Evolutionary conservation across 2,113 vertebrate genomes (phyloP).

Genomic region (Scatophagus argus): DNA sequence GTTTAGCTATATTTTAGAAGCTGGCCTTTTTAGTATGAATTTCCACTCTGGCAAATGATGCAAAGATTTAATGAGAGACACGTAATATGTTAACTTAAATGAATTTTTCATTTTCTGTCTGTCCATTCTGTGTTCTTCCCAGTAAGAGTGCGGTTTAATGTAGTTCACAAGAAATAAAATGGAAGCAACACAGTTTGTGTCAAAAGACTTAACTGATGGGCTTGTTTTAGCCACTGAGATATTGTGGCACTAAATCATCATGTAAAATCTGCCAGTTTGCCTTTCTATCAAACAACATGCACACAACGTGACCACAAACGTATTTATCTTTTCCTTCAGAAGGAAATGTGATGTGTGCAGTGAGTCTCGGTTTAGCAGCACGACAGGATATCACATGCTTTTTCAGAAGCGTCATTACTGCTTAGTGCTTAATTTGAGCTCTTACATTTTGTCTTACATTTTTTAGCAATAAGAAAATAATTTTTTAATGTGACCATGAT

Average conservation of each 20-base stretch:
- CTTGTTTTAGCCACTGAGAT: neutral
- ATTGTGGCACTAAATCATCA: neutral
- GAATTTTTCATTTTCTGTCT: neutral
- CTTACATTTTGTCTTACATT: no score
- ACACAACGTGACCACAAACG: neutral
- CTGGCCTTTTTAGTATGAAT: neutral
- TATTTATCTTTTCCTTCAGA: neutral
- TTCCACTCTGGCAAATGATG: neutral
- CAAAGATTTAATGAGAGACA: neutral
- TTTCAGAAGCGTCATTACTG: neutral
- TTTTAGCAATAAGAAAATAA: no score
- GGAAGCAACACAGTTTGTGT: neutral
- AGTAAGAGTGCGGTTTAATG: neutral
- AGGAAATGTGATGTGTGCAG: neutral
- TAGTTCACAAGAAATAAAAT: conserved; percentile 32
- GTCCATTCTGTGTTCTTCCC: neutral
- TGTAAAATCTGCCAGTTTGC: neutral
- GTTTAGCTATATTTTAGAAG: conserved; percentile 2
- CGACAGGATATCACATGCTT: neutral
- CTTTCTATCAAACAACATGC: neutral
- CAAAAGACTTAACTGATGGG: neutral
- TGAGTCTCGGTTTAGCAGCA: no score
- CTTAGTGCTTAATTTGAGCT: no score
- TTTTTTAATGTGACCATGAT: no score
- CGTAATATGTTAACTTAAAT: neutral